Conservation (phyloP, 1,140 invertebrate genomes). For the Drosophila trapezifrons region DNA sequence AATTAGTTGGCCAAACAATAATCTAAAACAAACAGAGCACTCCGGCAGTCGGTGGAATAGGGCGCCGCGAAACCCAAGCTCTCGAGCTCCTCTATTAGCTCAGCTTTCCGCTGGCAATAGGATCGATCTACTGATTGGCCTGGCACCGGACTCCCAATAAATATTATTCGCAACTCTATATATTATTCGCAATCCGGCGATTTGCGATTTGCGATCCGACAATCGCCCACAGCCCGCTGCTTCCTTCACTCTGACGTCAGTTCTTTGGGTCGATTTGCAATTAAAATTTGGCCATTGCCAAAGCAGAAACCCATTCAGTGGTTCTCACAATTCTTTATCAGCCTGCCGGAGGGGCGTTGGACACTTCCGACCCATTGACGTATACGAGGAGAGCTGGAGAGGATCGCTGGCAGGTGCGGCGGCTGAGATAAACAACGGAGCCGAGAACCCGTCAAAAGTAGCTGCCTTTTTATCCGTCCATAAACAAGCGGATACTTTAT, state of each 20-base stretch:
- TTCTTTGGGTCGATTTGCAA: conserved; percentile 62
- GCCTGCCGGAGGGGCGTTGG: conserved; percentile 46
- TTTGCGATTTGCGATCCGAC: neutral
- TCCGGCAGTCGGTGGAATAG: too few relatives aligned
- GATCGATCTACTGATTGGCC: conserved; percentile 9
- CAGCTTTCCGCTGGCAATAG: conserved; percentile 27
- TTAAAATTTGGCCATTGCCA: conserved; percentile 69
- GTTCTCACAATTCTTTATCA: conserved; percentile 60
- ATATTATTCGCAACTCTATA: conserved; percentile 25
- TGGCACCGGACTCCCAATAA: conserved; percentile 10
- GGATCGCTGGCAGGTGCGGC: conserved; percentile 45
- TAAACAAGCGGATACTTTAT: conserved; percentile 38
- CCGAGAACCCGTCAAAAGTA: conserved; percentile 28
- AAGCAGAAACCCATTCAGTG: conserved; percentile 59
- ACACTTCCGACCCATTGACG: conserved; percentile 80
- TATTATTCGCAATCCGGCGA: neutral
- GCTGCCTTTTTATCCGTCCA: conserved; percentile 28
- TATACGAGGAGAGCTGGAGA: conserved; percentile 41
- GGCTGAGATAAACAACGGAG: conserved; percentile 64
- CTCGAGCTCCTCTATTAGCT: conserved; percentile 20
- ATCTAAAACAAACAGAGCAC: conserved; percentile 42
- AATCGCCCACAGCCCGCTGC: conserved; percentile 11
- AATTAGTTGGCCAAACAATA: conserved; percentile 55
- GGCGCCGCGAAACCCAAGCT: conserved; percentile 26
- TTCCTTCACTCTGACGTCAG: conserved; percentile 62